Conservation (phyloP, 2,888 invertebrate genomes). For the Ctenicera cuprea region DNA sequence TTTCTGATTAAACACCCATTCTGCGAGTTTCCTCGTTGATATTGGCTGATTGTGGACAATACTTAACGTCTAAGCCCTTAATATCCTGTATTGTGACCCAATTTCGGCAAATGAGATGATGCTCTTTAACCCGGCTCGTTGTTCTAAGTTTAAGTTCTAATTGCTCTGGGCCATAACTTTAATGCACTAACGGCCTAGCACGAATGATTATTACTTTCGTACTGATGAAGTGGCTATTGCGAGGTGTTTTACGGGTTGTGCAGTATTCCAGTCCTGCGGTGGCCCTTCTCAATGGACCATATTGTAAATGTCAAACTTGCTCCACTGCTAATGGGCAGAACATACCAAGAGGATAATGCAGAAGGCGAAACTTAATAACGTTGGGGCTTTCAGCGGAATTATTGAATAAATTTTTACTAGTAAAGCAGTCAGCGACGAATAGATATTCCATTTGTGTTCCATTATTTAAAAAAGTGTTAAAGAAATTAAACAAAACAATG, state of each 20-base stretch:
- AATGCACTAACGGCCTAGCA: constrained; percentile 54
- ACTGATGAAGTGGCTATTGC: constrained; percentile 57
- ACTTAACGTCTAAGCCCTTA: constrained; percentile 35
- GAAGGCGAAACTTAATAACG: constrained; percentile 23
- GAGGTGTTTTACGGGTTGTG: constrained; percentile 55
- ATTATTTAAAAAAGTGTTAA: no score
- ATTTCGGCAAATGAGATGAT: constrained; percentile 39
- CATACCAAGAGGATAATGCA: constrained; percentile 27
- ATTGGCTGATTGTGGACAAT: constrained; percentile 39
- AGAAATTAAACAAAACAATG: no score
- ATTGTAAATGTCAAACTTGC: constrained; percentile 42
- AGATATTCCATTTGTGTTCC: no score
- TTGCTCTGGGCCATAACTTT: constrained; percentile 52
- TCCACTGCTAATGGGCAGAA: constrained; percentile 29
- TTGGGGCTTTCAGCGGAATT: background rate
- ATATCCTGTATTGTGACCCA: constrained; percentile 43
- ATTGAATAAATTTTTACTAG: no score
- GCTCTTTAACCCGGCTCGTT: constrained; percentile 45
- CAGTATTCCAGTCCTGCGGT: constrained; percentile 32
- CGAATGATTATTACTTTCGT: constrained; percentile 56
- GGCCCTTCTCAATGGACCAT: constrained; percentile 40
- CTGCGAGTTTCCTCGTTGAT: constrained; percentile 7
- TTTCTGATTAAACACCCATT: constrained; percentile 20
- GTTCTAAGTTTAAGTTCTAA: constrained; percentile 47
- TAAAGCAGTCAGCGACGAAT: no score